Evolutionary conservation across 2,797 vertebrate genomes (phyloP), one percentile per base, ranked within the genome.

Genomic region (Dromococcyx pavoninus): DNA sequence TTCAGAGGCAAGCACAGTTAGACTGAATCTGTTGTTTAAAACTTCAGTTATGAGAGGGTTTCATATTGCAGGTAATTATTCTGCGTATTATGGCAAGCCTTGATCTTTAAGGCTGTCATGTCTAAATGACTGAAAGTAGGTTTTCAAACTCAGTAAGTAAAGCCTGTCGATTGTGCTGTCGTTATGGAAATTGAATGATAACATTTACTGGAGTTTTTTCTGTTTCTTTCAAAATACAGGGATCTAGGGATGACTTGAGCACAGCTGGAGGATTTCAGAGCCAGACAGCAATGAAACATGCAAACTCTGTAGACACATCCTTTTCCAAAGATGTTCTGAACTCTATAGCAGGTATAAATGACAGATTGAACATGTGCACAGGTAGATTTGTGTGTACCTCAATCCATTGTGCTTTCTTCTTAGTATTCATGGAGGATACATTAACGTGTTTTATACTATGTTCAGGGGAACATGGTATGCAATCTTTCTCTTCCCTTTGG

Each of bases 251-350:
- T 91, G 99, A 99, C 95, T 96, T 99, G 75, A 99, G 99, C 94
- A 98, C 99, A 4, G 96, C 98, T 2, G 99, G 98, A 30, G 99
- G 97, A 16, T 98, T 98, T 91, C 97, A 98, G 25, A 98, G 97
- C 93, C 99, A 98, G 44, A 94, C 98, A 30, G 98, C 98, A 67
- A 98, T 98, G 97, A 99, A 99, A 66, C 98, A 99, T 66, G 99
- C 98, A n/a, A 99, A 99, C 97, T 99, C 99, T 12, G 98, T 99
- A 94, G 99, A 99, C 89, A 99, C 99, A 2, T 99, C 99, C 43
- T 99, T 99, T 96, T 99, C 99, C 95, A 99, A 99, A 98, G 99
- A 99, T 97, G 99, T 99, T 61, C 98, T 99, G 89, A 99, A 99
- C 97, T 99, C 99, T 64, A 99, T 99, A 97, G 99, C 99, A 99